Evolutionary conservation across 2,113 vertebrate species (phyloP).

Genomic region (Hucho hucho): DNA sequence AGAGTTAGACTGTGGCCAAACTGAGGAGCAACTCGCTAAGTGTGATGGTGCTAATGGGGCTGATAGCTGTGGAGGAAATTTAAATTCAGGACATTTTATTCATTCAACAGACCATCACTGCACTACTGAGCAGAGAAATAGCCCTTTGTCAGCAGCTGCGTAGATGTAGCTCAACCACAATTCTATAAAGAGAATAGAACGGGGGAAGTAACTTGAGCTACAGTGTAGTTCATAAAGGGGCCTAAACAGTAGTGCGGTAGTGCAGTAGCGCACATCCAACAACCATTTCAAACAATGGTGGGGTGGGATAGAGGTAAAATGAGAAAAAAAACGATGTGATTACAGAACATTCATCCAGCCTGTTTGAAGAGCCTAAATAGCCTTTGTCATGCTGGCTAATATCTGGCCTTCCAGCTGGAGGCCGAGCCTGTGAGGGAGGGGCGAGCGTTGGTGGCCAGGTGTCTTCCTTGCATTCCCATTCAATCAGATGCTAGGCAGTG

Average conservation of each 20-base stretch:
- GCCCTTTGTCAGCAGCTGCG: conserved; percentile 30
- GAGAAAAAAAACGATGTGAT: neutral
- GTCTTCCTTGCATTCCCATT: conserved; percentile 15
- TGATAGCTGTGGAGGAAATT: conserved; percentile 48
- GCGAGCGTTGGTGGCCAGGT: neutral
- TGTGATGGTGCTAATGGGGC: conserved; percentile 23
- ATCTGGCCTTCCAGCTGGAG: conserved; percentile 19
- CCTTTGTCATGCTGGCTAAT: conserved; percentile 25
- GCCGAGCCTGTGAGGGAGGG: conserved; percentile 5
- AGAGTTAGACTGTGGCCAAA: conserved; percentile 21
- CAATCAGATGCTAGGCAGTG: conserved; percentile 25
- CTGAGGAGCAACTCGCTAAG: conserved; percentile 1
- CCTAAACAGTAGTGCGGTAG: neutral
- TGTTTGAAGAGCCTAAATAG: conserved; percentile 16
- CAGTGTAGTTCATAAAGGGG: neutral
- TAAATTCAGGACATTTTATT: conserved; percentile 35
- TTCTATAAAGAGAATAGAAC: conserved; percentile 13
- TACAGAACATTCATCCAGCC: conserved; percentile 6
- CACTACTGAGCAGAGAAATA: conserved; percentile 14
- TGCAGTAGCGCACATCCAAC: conserved; percentile 22
- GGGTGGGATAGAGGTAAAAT: neutral
- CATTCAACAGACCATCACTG: conserved; percentile 53
- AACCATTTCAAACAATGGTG: conserved; percentile 25
- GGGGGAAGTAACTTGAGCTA: conserved; percentile 29
- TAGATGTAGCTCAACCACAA: conserved; percentile 34